Percentiles rank a stretch among this genome's conserved stretches.
These are phyloP conservation scores for Protomyctophum bolini DNA, from an alignment of 2,113 vertebrate genomes.

Conservation along the genomic window DNA sequence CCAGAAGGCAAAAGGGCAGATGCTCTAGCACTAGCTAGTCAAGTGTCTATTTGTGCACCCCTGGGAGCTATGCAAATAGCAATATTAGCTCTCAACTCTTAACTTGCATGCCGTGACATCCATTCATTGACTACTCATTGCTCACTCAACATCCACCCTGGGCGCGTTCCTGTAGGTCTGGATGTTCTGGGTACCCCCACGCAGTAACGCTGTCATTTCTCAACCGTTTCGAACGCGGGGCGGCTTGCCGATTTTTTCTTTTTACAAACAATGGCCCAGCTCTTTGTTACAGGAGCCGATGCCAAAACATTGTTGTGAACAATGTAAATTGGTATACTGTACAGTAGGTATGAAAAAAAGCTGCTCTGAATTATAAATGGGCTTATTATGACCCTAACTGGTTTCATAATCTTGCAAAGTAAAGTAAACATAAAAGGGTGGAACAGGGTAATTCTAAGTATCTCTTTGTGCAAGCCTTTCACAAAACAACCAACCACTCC, in stretches of 20 bases:
- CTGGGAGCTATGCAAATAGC: slow-evolving; percentile 20
- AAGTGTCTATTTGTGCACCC: too few species aligned
- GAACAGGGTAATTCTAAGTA: slow-evolving; percentile 24
- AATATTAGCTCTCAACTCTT: slow-evolving; percentile 16
- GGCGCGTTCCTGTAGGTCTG: too few species aligned
- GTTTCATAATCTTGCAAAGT: slow-evolving; percentile 4
- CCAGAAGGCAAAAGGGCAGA: too few species aligned
- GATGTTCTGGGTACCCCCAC: too few species aligned
- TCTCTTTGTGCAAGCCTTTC: neutral
- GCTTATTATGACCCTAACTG: neutral
- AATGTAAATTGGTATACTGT: neutral
- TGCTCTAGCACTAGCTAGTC: too few species aligned
- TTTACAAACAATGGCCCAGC: slow-evolving; percentile 43
- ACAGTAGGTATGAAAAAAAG: neutral
- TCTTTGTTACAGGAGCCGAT: slow-evolving; percentile 21
- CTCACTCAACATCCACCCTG: neutral
- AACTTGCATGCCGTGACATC: neutral
- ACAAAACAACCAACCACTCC: neutral
- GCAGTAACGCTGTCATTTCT: too few species aligned
- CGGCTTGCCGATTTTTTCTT: too few species aligned
- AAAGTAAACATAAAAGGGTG: slow-evolving; percentile 1
- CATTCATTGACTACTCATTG: neutral
- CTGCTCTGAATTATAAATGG: neutral
- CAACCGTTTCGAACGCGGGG: too few species aligned
- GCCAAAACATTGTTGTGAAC: slow-evolving; percentile 10